Base-by-base conservation (phyloP, 2,797 vertebrate species). In the Poeciliopsis paucimaculata region DNA sequence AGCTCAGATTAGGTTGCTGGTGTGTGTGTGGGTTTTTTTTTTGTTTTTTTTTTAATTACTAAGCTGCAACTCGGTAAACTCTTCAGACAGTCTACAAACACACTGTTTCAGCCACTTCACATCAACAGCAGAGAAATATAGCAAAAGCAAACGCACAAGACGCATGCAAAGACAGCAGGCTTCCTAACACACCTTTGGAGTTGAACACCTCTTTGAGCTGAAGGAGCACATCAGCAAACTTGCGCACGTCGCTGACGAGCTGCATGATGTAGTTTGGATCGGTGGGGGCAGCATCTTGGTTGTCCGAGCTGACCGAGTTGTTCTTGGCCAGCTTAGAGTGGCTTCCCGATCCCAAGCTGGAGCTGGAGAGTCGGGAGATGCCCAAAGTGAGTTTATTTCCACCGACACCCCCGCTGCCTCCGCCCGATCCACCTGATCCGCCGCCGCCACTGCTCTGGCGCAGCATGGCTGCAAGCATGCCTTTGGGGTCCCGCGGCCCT, bases 261-360 rank as follows among this genome's bases (percentile, higher is more conserved):
- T 98, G 97, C 97, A 97, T 98, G 87, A 99, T 98, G 82, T 98
- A 98, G 86, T 98, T 95, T 7, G 98, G 97, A 89, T 99, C 97
- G 9, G 97, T 95, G 60, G 72, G 46, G 23, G 95, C 92, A 72
- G 70, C 84, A 9, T 97, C 96, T 5, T 92, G 92, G 84, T 91
- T 93, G 80, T 96, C 96, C 0, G 94, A 94, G 94, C 94, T 95
- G 91, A 94, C 86, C 0, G 95, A 96, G 82, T 92, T 91, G 53
- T 95, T 96, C 89, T 96, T 97, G 80, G 91, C 91, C 81, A 90
- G 90, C 83, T 96, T 94, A 0, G 72, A 8, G 0, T 84, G 77
- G 62, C 83, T 57, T 0, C 80, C 46, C 0, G 90, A 87, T 34
- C 87, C 84, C 60, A 77, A 12, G 62, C 91, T 90, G 78, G 97